Evolutionary conservation across 2,797 vertebrate genomes (phyloP).

Genomic region (Arnoldichthys spilopterus): DNA sequence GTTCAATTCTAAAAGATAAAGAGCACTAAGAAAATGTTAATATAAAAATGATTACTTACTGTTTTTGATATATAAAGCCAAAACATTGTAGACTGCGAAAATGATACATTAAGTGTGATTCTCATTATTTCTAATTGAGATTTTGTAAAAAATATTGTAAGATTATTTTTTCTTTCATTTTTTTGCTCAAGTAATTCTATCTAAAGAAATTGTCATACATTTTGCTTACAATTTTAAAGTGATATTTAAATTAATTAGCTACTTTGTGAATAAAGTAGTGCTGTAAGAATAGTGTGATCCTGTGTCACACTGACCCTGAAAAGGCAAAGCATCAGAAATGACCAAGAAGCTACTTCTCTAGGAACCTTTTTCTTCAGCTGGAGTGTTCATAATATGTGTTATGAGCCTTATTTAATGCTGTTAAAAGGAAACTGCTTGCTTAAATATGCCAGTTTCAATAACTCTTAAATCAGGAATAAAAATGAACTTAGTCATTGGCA

Average conservation of each 20-base stretch:
- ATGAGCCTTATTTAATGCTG: neutral
- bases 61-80: neutral
- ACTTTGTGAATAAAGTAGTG: no score
- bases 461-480: neutral
- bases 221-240: no score
- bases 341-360: neutral
- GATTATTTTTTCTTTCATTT: no score
- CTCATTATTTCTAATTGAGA: no score
- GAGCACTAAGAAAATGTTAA: neutral
- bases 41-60: no score
- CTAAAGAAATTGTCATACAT: no score
- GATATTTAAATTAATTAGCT: no score
- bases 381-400: neutral
- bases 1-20: neutral
- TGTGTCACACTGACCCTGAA: constrained; percentile 5
- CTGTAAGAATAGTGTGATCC: neutral
- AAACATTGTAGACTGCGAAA: no score
- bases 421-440: neutral
- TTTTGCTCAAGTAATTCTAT: no score
- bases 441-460: neutral
- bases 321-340: neutral
- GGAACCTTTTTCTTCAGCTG: constrained; percentile 16
- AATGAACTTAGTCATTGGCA: neutral
- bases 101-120: no score
- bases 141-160: no score